phyloP scores from a whole-genome alignment of 2,888 invertebrate species.

The Pollenia angustigena region DNA sequence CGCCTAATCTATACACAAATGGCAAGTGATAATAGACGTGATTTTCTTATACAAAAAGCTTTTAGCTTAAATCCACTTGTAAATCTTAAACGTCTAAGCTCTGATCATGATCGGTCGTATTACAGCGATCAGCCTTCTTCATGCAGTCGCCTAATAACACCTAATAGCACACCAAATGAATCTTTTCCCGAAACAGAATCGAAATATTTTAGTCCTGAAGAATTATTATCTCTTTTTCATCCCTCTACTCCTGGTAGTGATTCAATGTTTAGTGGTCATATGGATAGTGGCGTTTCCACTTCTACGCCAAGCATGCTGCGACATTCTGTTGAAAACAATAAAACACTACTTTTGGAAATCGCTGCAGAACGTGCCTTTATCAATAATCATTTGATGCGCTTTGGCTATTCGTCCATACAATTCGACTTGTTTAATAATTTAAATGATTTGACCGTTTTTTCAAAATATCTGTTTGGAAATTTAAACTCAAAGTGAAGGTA shows the following conservation, averaged over 20 bases:
- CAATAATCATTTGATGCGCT: slow-evolving; percentile 62
- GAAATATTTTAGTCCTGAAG: slow-evolving; percentile 49
- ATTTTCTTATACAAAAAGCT: slow-evolving; percentile 52
- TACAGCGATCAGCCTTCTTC: not conserved
- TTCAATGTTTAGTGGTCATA: slow-evolving; percentile 19
- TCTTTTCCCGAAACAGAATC: slow-evolving; percentile 3
- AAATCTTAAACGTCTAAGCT: slow-evolving; percentile 27
- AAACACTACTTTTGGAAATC: slow-evolving; percentile 56
- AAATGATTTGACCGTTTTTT: slow-evolving; percentile 65
- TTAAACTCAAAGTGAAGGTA: slow-evolving; percentile 32
- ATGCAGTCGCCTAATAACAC: not conserved
- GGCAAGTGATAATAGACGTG: not conserved
- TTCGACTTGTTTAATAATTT: slow-evolving; percentile 68
- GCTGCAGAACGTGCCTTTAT: slow-evolving; percentile 72
- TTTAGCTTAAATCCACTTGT: slow-evolving; percentile 52
- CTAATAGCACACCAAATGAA: not conserved
- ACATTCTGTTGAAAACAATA: not conserved
- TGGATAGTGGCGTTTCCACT: slow-evolving; percentile 63
- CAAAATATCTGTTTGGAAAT: slow-evolving; percentile 66
- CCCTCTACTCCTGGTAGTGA: slow-evolving; percentile 6
- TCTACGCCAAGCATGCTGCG: slow-evolving; percentile 3
- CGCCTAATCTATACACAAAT: not conserved
- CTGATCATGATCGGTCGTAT: slow-evolving; percentile 13
- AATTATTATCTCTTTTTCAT: slow-evolving; percentile 24
- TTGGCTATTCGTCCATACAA: slow-evolving; percentile 68